Conservation (phyloP, 2,888 invertebrate species). For the Tortrix viridana region DNA sequence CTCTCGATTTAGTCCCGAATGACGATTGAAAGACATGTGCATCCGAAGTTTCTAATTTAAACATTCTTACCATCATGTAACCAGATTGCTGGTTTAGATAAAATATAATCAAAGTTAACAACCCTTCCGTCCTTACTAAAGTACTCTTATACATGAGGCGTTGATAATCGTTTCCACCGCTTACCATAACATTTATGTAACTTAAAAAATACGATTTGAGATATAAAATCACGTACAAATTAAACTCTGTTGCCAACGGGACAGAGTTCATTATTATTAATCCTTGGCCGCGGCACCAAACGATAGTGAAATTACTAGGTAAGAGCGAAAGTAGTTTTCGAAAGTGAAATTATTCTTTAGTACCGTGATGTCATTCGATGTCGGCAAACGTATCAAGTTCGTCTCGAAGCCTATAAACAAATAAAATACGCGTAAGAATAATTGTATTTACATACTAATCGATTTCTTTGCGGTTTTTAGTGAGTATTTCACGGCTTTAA, state of each 20-base stretch:
- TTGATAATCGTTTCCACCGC: too few species aligned
- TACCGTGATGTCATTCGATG: constrained; percentile 59
- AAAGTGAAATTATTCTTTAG: constrained; percentile 70
- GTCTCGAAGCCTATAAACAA: not conserved
- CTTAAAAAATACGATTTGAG: not conserved
- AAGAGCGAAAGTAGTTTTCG: constrained; percentile 56
- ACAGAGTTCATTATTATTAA: constrained; percentile 19
- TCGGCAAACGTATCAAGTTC: constrained; percentile 19
- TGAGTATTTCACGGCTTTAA: too few species aligned
- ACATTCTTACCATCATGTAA: too few species aligned
- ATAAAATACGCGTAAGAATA: not conserved
- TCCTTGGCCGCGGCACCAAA: constrained; percentile 44
- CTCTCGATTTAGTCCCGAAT: too few species aligned
- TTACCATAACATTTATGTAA: constrained; percentile 27
- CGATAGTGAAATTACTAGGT: constrained; percentile 63
- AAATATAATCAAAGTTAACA: too few species aligned
- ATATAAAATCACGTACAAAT: not conserved
- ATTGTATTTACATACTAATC: constrained; percentile 4
- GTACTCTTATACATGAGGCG: too few species aligned
- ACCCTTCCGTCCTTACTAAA: too few species aligned
- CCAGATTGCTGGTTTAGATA: too few species aligned
- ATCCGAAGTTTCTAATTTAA: too few species aligned
- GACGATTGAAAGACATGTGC: too few species aligned
- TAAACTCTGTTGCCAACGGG: not conserved
- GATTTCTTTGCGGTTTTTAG: not conserved